These are phyloP conservation scores for Sardinella longiceps DNA, from an alignment of 2,797 vertebrate species.

Conservation along the genomic window DNA sequence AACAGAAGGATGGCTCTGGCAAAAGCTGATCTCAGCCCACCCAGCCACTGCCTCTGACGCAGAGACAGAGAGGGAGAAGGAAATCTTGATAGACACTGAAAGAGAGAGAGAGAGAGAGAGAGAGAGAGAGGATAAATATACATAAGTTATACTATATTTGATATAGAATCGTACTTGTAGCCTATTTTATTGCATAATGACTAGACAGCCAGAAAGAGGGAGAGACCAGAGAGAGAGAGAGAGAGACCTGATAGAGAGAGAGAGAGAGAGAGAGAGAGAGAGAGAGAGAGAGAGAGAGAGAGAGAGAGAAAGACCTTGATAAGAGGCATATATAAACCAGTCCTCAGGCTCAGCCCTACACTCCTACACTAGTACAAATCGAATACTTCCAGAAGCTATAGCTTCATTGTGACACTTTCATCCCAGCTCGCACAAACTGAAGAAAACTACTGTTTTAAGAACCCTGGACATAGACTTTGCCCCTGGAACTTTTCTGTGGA, in stretches of 20 bases:
- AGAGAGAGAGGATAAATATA: background rate
- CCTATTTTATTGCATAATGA: background rate
- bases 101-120: background rate
- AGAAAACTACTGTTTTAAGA: background rate
- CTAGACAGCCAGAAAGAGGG: no score
- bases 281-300: no score
- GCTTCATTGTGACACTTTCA: background rate
- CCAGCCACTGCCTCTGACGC: slow-evolving; percentile 62
- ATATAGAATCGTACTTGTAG: background rate
- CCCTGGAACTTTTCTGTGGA: background rate
- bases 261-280: slow-evolving; percentile 31
- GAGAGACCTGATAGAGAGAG: background rate
- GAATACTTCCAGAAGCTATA: background rate
- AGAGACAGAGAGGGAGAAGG: slow-evolving; percentile 30
- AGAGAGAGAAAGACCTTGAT: background rate
- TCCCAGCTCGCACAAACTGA: background rate
- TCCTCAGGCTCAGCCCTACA: background rate
- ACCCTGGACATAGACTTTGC: background rate
- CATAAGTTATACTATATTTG: background rate
- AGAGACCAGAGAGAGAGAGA: slow-evolving; percentile 8
- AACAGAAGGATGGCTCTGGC: slow-evolving; percentile 26
- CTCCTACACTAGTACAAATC: background rate
- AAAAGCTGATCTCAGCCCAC: slow-evolving; percentile 46
- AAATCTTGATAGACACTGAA: background rate
- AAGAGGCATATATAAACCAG: background rate